Evolutionary conservation across 2,113 vertebrate genomes (phyloP), one percentile per base, ranked within the genome.

Genomic region (Scalopus aquaticus): DNA sequence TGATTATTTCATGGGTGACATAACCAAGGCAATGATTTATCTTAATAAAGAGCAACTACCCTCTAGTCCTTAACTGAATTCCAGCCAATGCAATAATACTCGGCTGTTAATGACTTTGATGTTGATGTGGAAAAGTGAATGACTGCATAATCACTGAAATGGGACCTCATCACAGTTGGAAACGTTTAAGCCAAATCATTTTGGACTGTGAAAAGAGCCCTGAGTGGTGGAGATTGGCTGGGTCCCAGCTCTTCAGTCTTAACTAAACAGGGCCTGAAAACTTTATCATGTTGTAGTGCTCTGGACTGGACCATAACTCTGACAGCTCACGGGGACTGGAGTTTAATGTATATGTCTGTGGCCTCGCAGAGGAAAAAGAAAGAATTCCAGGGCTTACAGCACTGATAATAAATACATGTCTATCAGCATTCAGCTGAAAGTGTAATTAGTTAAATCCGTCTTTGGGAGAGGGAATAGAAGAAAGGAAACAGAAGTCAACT

Each of bases 1-100:
- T 99, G 99, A 99, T 99, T 99, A 99, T 98, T 99, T 99, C 98
- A 98, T 98, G 98, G 98, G 98, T 98, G 97, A 98, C 98, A 98
- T 99, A 99, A 98, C 98, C 97, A 98, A 98, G 97, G 98, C 98
- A 98, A 98, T 98, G 99, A 99, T 99, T 99, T 99, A 99, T 99
- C 98, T 98, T 98, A 98, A 98, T 98, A 98, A 98, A 98, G 98
- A 98, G 98, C 98, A 98, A 98, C 97, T 97, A 98, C 98, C 98
- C 98, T 98, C 97, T 97, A 97, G 97, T 98, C 97, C 97, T 98
- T 98, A 98, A 97, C 97, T 98, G 98, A 98, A 98, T 98, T 98
- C 97, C 97, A 98, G 98, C 98, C 98, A 98, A 98, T 98, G 98
- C 98, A 98, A 98, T 98, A 98, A 98, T 98, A 98, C 98, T 98